Evolutionary conservation across 2,888 invertebrate species (phyloP).

Genomic region (Harpagoxenus sublaevis): DNA sequence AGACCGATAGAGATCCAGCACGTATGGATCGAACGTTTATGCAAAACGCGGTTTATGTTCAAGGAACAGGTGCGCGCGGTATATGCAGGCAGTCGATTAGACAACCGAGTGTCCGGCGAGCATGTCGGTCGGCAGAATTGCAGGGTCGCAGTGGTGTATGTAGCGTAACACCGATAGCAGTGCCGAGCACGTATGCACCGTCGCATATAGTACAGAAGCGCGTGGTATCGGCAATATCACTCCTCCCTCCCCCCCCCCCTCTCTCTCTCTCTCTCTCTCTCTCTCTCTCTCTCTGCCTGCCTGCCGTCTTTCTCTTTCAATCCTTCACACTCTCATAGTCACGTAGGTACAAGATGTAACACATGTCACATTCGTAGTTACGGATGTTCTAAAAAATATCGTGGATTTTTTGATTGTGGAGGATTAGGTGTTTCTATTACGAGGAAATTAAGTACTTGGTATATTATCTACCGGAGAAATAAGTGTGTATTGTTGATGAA

Average conservation of each 20-base stretch:
- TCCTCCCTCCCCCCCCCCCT: too few relatives aligned
- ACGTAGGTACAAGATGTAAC: not conserved
- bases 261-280: not conserved
- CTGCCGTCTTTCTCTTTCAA: not conserved
- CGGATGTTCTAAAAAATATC: not conserved
- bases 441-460: not conserved
- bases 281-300: too few relatives aligned
- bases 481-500: not conserved
- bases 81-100: conserved; percentile 71
- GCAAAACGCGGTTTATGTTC: conserved; percentile 67
- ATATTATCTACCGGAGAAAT: not conserved
- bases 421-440: not conserved
- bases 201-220: conserved; percentile 28
- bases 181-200: conserved; percentile 54
- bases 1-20: conserved; percentile 60
- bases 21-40: conserved; percentile 60
- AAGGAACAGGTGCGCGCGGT: conserved; percentile 72
- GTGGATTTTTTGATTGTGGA: not conserved
- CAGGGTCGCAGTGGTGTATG: conserved; percentile 58
- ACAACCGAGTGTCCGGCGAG: conserved; percentile 68
- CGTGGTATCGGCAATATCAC: conserved; percentile 18
- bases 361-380: not conserved
- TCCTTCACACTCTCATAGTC: not conserved
- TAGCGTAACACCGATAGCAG: conserved; percentile 62
- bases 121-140: conserved; percentile 72